Evolutionary conservation across 2,113 vertebrate genomes (phyloP).

Genomic region (Takifugu bimaculatus): DNA sequence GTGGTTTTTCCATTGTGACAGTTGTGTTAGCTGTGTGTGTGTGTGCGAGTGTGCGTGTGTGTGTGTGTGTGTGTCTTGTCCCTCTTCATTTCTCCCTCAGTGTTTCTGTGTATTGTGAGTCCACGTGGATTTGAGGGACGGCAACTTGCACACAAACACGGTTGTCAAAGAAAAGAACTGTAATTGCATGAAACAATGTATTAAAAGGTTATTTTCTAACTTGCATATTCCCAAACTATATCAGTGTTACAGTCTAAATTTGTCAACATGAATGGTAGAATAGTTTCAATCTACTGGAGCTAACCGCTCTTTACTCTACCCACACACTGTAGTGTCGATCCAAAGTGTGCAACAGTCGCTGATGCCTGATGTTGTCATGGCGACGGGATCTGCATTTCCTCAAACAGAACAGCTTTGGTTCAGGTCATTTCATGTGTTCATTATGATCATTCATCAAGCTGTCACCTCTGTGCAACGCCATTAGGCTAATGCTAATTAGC

Average conservation of each 20-base stretch:
- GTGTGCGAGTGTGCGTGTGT: too few relatives aligned
- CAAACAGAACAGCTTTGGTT: too few relatives aligned
- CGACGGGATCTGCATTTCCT: too few relatives aligned
- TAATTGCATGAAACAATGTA: constrained; percentile 82
- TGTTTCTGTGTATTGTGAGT: constrained; percentile 50
- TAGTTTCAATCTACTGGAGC: constrained; percentile 71
- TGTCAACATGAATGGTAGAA: constrained; percentile 85
- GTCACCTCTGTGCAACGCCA: too few relatives aligned
- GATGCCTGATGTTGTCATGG: background rate
- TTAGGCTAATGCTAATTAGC: too few relatives aligned
- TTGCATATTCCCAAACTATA: constrained; percentile 85
- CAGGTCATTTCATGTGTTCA: too few relatives aligned
- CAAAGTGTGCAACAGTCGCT: constrained; percentile 13
- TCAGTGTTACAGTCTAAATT: constrained; percentile 86
- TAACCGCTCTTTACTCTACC: constrained; percentile 4
- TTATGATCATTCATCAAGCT: too few relatives aligned
- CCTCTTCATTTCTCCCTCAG: constrained; percentile 45
- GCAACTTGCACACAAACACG: constrained; percentile 70
- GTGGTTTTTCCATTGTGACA: constrained; percentile 28
- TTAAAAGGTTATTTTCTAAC: constrained; percentile 80
- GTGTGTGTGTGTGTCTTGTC: constrained; percentile 8
- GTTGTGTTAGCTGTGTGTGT: constrained; percentile 29
- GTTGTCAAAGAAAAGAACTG: constrained; percentile 74
- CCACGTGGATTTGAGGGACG: constrained; percentile 60
- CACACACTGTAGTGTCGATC: background rate